Conservation (phyloP, 2,888 invertebrate genomes). For the Hirudinaria manillensis region DNA sequence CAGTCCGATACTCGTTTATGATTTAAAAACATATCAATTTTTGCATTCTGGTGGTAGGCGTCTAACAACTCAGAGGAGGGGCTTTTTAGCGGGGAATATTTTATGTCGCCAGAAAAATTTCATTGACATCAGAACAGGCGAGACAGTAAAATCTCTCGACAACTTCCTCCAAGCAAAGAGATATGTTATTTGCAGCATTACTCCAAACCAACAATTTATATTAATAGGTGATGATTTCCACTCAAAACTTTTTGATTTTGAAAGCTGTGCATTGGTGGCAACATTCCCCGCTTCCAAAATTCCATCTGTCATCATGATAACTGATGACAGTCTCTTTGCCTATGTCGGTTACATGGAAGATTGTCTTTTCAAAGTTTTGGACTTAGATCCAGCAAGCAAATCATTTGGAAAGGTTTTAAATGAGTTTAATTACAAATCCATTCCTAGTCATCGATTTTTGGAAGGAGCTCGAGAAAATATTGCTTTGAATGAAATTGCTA, state of each 20-base stretch:
- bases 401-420: constrained; percentile 34
- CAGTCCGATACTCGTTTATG: constrained; percentile 38
- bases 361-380: constrained; percentile 40
- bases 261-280: constrained; percentile 30
- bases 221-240: constrained; percentile 38
- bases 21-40: constrained; percentile 38
- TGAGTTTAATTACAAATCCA: constrained; percentile 36
- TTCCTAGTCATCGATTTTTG: constrained; percentile 31
- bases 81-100: constrained; percentile 36
- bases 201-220: constrained; percentile 38
- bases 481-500: constrained; percentile 38
- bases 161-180: constrained; percentile 37
- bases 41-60: constrained; percentile 37
- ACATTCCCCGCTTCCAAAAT: constrained; percentile 37
- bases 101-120: constrained; percentile 40
- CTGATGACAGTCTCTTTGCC: constrained; percentile 40
- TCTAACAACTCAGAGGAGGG: constrained; percentile 34
- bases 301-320: constrained; percentile 40
- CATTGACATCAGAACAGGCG: constrained; percentile 38
- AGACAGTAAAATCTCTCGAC: constrained; percentile 35
- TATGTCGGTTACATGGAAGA: constrained; percentile 42
- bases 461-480: constrained; percentile 34
- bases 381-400: constrained; percentile 35
- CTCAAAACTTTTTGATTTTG: constrained; percentile 38
- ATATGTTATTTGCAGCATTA: constrained; percentile 39